A percentile compares a stretch with the other conserved stretches of the same genome.
These are phyloP conservation scores for Betta splendens DNA, from an alignment of 2,797 vertebrate species.

Conservation along the genomic window DNA sequence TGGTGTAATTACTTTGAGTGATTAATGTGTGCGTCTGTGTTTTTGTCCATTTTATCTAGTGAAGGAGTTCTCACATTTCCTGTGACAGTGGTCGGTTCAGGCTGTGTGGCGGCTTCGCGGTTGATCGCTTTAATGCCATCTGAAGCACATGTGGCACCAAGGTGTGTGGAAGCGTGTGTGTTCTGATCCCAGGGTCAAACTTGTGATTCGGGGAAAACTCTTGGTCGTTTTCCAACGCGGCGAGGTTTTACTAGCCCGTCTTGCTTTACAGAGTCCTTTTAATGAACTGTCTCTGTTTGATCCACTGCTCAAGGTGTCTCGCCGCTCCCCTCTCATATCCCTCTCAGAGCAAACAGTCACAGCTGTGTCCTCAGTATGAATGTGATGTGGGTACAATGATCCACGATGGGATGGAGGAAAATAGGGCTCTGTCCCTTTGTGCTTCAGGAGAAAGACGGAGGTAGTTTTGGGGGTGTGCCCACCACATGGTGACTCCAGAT, in stretches of 20 bases:
- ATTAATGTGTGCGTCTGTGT: not conserved
- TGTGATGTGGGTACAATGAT: conserved; percentile 79
- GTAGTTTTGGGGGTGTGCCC: conserved; percentile 35
- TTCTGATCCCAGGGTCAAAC: conserved; percentile 19
- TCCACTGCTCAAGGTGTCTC: conserved; percentile 60
- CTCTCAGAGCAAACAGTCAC: conserved; percentile 56
- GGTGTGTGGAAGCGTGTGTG: conserved; percentile 9
- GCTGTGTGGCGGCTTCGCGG: not conserved
- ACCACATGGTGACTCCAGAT: conserved; percentile 62
- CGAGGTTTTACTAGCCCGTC: conserved; percentile 61
- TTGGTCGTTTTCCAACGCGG: conserved; percentile 75
- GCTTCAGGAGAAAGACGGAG: conserved; percentile 21
- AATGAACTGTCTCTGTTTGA: conserved; percentile 90
- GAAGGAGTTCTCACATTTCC: not conserved
- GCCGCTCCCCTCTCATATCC: conserved; percentile 28
- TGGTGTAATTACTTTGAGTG: no score
- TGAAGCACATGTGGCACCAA: conserved; percentile 9
- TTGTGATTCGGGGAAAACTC: conserved; percentile 77
- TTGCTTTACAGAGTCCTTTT: conserved; percentile 87
- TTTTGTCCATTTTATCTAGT: not conserved
- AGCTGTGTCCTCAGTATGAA: conserved; percentile 58
- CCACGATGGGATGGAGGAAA: conserved; percentile 50
- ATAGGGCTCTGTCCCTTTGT: conserved; percentile 20
- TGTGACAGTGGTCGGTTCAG: not conserved
- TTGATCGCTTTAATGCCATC: not conserved